Base-by-base conservation (phyloP, 2,113 vertebrate species). In the Myrmecobius fasciatus region DNA sequence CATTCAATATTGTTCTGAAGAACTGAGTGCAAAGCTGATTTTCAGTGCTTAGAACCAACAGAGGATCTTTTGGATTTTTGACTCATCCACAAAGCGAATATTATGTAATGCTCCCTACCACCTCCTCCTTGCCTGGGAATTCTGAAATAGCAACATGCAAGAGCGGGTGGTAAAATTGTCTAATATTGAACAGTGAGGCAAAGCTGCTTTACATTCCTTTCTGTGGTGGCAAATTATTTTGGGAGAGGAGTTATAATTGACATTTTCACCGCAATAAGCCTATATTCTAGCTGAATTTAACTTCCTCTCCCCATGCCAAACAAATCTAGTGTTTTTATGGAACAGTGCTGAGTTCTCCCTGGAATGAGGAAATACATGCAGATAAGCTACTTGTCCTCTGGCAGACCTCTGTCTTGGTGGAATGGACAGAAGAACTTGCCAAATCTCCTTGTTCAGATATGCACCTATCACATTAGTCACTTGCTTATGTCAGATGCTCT, bases 151-250 rank as follows among this genome's bases (percentile, higher is more conserved):
- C 90, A 93, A 93, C 48, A 4, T 28, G 1, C 49, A 11, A 90
- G 90, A 54, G 96, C 94, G 95, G 96, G 97, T 60, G 96, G 95
- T 90, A 14, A 91, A 91, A 83, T 95, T 97, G 95, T 95, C 96
- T 96, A 97, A 98, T 96, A 96, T 96, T 67, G 88, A 95, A 96
- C 93, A 96, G 47, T 25, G 49, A 28, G 67, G 52, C 24, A 46
- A 97, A 91, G 75, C 95, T 95, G 93, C 96, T 98, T 97, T 96
- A 91, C 96, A 96, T 97, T 96, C 96, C 89, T 93, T 96, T 96
- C 93, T 96, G 52, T 54, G 93, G 95, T 92, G 91, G 88, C 54
- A 95, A 53, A 96, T 96, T 97, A 95, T 97, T 93, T 97, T 89
- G n/a, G 94, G 93, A 95, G 89, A 97, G 91, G n/a, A 91, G 36